A percentile compares a stretch with the other conserved stretches of the same genome.
These are phyloP conservation scores for Erythrocercus mccallii DNA, from an alignment of 2,113 vertebrate species.

Conservation along the genomic window DNA sequence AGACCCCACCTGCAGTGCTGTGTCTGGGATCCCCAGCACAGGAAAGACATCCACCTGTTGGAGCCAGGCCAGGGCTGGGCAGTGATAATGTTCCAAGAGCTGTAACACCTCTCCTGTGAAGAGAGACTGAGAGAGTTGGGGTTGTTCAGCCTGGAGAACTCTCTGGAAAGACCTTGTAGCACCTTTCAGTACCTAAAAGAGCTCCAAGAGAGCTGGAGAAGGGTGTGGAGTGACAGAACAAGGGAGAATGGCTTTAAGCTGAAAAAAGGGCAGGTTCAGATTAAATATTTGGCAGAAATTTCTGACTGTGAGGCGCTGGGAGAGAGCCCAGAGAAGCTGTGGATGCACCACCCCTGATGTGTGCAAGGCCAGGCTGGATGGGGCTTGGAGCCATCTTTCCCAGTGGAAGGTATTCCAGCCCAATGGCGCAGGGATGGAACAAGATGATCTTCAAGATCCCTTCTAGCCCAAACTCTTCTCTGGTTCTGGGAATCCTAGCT, in stretches of 20 bases:
- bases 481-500: background rate
- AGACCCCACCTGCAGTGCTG: background rate
- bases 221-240: background rate
- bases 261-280: background rate
- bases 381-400: background rate
- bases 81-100: background rate
- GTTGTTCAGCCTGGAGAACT: background rate
- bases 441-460: background rate
- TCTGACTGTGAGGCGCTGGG: background rate
- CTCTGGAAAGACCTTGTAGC: background rate
- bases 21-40: background rate
- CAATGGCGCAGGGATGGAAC: accelerated
- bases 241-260: background rate
- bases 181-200: background rate
- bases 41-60: accelerated
- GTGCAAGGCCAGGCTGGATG: background rate
- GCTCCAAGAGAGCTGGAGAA: background rate
- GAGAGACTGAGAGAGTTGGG: background rate
- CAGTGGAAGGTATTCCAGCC: background rate
- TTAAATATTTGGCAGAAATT: background rate
- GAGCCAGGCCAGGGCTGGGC: background rate
- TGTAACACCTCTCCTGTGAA: background rate
- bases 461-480: background rate
- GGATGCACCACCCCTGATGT: background rate
- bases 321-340: background rate